Percentiles rank a stretch among this genome's conserved stretches.
Conservation (phyloP, 2,113 vertebrate genomes). For the Pyxicephalus adspersus region DNA sequence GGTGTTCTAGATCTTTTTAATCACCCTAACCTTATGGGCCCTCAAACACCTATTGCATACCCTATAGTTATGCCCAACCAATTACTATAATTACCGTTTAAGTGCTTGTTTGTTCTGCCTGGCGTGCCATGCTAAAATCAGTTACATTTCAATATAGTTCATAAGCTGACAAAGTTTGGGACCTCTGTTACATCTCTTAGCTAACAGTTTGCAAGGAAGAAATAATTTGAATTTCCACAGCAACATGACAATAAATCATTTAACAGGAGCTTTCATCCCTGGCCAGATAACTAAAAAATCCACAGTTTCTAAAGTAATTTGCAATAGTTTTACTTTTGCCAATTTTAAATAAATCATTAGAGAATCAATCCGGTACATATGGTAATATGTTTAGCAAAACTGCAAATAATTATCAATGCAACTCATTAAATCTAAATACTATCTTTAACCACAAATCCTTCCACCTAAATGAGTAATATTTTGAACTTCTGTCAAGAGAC, state of each 20-base stretch:
- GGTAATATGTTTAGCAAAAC: conserved; percentile 41
- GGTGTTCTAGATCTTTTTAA: too few species aligned
- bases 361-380: conserved; percentile 22
- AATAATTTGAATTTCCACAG: background rate
- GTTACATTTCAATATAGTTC: too few species aligned
- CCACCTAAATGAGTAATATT: conserved; percentile 28
- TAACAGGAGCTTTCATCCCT: conserved; percentile 4
- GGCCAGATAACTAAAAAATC: conserved; percentile 4
- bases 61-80: too few species aligned
- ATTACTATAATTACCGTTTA: too few species aligned
- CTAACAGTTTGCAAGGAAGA: background rate
- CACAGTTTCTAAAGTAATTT: conserved; percentile 25
- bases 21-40: too few species aligned
- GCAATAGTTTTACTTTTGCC: conserved; percentile 17
- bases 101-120: too few species aligned
- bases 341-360: conserved; percentile 39
- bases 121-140: too few species aligned
- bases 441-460: conserved; percentile 30
- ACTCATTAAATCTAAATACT: conserved; percentile 28
- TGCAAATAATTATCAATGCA: conserved; percentile 48
- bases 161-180: too few species aligned
- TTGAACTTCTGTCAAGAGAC: conserved; percentile 32
- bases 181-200: background rate
- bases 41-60: too few species aligned
- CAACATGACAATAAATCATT: conserved; percentile 36